These are phyloP conservation scores for Hermaeophaga mercurialis DNA, from an alignment of 2,888 invertebrate species.

Conservation along the genomic window DNA sequence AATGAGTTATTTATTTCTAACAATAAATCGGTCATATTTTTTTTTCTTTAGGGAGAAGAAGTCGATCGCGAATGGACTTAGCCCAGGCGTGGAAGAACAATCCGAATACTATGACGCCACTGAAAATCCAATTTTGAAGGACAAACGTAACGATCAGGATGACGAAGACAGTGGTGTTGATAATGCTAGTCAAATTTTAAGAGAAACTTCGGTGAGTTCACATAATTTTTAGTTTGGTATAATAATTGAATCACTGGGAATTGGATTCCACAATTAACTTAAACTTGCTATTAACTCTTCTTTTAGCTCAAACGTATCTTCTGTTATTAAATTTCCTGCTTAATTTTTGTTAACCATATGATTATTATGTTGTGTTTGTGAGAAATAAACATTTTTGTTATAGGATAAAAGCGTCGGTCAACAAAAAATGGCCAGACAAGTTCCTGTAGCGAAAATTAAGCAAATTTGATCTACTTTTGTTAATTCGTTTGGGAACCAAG, in stretches of 20 bases:
- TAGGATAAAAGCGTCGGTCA: conserved; percentile 10
- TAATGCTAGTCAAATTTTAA: conserved; percentile 56
- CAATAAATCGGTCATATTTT: too few relatives aligned
- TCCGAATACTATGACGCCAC: conserved; percentile 84
- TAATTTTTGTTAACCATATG: too few relatives aligned
- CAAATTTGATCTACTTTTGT: conserved; percentile 16
- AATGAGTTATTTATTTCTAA: too few relatives aligned
- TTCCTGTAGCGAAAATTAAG: conserved; percentile 13
- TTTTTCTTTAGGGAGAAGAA: conserved; percentile 46
- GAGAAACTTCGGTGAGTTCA: conserved; percentile 54
- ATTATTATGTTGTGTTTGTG: conserved; percentile 7
- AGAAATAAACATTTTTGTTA: conserved; percentile 15
- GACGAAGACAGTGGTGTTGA: conserved; percentile 58
- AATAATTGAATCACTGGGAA: neutral
- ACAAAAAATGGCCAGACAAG: conserved; percentile 11
- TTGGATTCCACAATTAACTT: neutral
- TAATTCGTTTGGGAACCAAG: conserved; percentile 14
- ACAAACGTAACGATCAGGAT: conserved; percentile 54
- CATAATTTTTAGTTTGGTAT: neutral
- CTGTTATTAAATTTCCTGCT: neutral
- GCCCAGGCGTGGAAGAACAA: conserved; percentile 72
- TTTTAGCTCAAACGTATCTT: neutral
- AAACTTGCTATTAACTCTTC: neutral
- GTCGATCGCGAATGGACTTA: conserved; percentile 56
- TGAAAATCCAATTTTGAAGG: conserved; percentile 61